These are phyloP conservation scores for Ophthalmolycus amberensis DNA, from an alignment of 2,113 vertebrate genomes.

Conservation along the genomic window DNA sequence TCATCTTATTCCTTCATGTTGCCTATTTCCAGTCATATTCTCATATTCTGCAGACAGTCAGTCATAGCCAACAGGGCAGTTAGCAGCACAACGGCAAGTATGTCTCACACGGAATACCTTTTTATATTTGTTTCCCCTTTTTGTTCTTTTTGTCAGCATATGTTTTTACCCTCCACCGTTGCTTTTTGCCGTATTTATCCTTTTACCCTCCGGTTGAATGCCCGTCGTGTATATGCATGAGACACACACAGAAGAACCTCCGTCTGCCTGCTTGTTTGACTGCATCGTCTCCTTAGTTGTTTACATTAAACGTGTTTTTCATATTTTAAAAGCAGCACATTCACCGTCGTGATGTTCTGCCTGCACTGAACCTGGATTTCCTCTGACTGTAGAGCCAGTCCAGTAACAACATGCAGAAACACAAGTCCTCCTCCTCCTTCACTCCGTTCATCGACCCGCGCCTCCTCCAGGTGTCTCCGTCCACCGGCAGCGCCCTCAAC, in stretches of 20 bases:
- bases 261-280: conserved; percentile 72
- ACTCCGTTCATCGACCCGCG: conserved; percentile 99
- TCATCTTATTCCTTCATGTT: conserved; percentile 32
- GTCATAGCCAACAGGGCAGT: conserved; percentile 51
- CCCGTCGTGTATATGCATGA: conserved; percentile 48
- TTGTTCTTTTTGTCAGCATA: conserved; percentile 39
- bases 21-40: conserved; percentile 51
- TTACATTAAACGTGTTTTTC: not conserved
- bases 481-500: conserved; percentile 95
- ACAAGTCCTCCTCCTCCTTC: conserved; percentile 99
- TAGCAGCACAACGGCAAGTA: conserved; percentile 66
- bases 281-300: conserved; percentile 9
- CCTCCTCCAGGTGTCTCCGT: conserved; percentile 98
- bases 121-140: conserved; percentile 31
- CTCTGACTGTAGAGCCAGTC: conserved; percentile 89
- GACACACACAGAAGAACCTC: conserved; percentile 17
- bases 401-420: conserved; percentile 99
- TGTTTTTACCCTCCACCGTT: conserved; percentile 47
- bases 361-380: conserved; percentile 3
- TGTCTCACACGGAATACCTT: conserved; percentile 20
- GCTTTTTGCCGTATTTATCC: conserved; percentile 31
- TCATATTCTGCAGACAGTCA: conserved; percentile 58
- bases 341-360: not conserved
- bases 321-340: not conserved
- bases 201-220: conserved; percentile 41